These are phyloP conservation scores for Kuschelorhynchus macadamiae DNA, from an alignment of 2,888 invertebrate genomes.

Conservation along the genomic window DNA sequence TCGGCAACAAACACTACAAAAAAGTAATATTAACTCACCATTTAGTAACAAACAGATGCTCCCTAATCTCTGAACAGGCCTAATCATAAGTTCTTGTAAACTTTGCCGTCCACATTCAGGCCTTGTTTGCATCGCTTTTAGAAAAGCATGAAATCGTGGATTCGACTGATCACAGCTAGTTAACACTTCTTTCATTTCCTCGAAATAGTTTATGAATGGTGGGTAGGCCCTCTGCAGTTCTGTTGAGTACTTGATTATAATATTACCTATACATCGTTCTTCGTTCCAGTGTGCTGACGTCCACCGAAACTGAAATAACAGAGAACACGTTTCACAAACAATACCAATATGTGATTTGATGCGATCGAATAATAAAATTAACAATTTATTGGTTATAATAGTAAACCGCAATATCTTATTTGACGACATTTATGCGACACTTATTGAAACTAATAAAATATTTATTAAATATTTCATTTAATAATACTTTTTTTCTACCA, in stretches of 20 bases:
- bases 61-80: constrained; percentile 97
- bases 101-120: constrained; percentile 97
- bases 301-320: constrained; percentile 39
- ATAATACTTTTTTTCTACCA: too few species aligned
- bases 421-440: too few species aligned
- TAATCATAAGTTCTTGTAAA: constrained; percentile 94
- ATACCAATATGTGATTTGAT: too few species aligned
- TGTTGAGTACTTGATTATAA: constrained; percentile 86
- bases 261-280: constrained; percentile 80
- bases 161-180: constrained; percentile 91
- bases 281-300: constrained; percentile 84
- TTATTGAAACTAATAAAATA: too few species aligned
- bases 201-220: constrained; percentile 98
- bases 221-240: constrained; percentile 96
- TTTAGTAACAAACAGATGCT: constrained; percentile 95
- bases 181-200: constrained; percentile 95
- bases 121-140: constrained; percentile 94
- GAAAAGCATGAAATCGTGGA: constrained; percentile 97
- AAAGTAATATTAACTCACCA: too few species aligned
- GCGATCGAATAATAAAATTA: too few species aligned
- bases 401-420: too few species aligned
- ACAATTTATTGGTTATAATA: too few species aligned
- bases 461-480: too few species aligned
- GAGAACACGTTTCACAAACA: neutral
- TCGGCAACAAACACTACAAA: too few species aligned